phyloP scores from a whole-genome alignment of 2,113 vertebrate genomes.

The Dermatemys mawii region DNA sequence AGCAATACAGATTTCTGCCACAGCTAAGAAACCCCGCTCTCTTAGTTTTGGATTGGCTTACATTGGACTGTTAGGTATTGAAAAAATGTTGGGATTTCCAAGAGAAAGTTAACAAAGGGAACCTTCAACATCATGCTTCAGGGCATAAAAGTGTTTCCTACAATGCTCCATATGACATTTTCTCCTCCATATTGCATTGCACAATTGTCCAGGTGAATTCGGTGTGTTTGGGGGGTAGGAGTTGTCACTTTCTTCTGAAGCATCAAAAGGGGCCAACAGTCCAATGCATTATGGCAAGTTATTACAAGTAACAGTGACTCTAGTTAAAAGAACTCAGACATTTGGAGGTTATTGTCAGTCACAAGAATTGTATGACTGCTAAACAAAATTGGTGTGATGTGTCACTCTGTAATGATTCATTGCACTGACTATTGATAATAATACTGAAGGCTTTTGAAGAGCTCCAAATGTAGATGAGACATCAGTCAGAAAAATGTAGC shows the following conservation, averaged over 20 bases:
- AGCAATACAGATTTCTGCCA: not conserved
- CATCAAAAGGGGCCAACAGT: not conserved
- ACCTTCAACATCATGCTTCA: not conserved
- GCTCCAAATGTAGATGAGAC: not conserved
- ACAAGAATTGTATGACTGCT: not conserved
- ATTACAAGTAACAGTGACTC: fast-evolving
- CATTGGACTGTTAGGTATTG: not conserved
- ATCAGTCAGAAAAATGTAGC: fast-evolving
- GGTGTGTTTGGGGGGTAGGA: not conserved
- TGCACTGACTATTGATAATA: not conserved
- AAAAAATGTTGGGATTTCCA: not conserved
- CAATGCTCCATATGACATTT: not conserved
- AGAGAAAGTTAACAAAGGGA: not conserved
- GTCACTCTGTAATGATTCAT: not conserved
- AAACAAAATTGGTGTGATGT: not conserved
- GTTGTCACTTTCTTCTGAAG: not conserved
- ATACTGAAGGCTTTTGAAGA: not conserved
- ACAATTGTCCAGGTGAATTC: not conserved
- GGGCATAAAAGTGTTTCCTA: not conserved
- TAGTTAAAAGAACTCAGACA: not conserved
- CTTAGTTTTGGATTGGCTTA: not conserved
- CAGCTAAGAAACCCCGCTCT: not conserved
- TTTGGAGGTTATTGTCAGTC: not conserved
- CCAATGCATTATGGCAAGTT: not conserved
- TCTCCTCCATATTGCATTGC: not conserved